Conservation (phyloP, 2,113 vertebrate genomes). For the Oriolus oriolus region DNA sequence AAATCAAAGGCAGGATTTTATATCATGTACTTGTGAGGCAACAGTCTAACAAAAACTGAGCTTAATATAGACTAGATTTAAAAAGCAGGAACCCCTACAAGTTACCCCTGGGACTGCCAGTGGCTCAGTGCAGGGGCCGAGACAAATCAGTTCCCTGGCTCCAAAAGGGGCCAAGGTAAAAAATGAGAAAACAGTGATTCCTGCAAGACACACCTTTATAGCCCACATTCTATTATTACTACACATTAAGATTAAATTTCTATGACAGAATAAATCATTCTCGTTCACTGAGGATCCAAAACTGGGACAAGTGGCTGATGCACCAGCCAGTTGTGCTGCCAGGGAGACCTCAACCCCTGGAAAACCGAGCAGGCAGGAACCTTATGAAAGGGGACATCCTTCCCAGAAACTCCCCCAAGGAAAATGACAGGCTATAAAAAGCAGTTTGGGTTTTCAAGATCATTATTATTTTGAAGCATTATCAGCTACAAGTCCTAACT, state of each 20-base stretch:
- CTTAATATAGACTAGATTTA: neutral
- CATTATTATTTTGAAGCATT: neutral
- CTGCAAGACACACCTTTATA: neutral
- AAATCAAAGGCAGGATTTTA: neutral
- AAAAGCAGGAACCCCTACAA: neutral
- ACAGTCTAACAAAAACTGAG: neutral
- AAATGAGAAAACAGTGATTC: neutral
- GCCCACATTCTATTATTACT: neutral
- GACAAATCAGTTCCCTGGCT: neutral
- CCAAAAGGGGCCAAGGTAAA: neutral
- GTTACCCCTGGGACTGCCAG: neutral
- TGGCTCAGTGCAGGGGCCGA: accelerated
- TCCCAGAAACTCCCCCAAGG: neutral
- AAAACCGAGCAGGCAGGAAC: neutral
- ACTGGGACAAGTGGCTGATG: neutral
- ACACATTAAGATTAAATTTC: neutral
- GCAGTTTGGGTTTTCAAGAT: neutral
- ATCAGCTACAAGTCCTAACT: neutral
- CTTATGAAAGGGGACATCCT: neutral
- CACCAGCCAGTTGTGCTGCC: accelerated
- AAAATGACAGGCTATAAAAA: neutral
- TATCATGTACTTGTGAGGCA: neutral
- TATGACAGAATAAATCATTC: neutral
- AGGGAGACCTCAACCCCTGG: neutral
- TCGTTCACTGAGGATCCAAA: neutral